A percentile compares a stretch with the other conserved stretches of the same genome.
phyloP scores from a whole-genome alignment of 2,113 vertebrate species.

The Macrotis lagotis region DNA sequence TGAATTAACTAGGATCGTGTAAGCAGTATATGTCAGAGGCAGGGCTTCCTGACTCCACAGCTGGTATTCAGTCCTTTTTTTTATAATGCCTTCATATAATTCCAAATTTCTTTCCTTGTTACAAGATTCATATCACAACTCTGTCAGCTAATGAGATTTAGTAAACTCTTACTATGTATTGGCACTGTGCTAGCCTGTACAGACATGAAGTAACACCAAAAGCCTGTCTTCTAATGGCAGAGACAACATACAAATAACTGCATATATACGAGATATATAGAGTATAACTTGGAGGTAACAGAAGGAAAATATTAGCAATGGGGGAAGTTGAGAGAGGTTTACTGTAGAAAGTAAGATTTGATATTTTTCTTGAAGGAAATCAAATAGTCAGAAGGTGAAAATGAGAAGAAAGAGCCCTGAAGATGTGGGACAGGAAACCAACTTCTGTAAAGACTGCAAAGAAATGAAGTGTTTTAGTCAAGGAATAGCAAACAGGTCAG shows the following conservation, averaged over 20 bases:
- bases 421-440: too few relatives aligned
- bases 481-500: too few relatives aligned
- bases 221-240: not conserved
- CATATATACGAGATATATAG: not conserved
- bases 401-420: too few relatives aligned
- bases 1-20: not conserved
- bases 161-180: not conserved
- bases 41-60: not conserved
- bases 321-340: too few relatives aligned
- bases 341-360: too few relatives aligned
- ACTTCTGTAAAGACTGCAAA: too few relatives aligned
- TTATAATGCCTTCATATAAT: not conserved
- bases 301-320: not conserved
- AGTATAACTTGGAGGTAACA: not conserved
- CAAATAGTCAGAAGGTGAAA: too few relatives aligned
- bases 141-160: not conserved
- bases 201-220: not conserved
- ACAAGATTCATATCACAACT: not conserved
- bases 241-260: not conserved
- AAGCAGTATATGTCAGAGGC: too few relatives aligned
- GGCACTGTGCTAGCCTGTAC: not conserved
- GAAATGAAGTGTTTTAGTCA: too few relatives aligned
- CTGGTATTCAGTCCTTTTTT: not conserved
- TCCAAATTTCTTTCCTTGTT: not conserved
- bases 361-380: too few relatives aligned